Conservation (phyloP, 2,113 vertebrate genomes). For the Albula goreensis region DNA sequence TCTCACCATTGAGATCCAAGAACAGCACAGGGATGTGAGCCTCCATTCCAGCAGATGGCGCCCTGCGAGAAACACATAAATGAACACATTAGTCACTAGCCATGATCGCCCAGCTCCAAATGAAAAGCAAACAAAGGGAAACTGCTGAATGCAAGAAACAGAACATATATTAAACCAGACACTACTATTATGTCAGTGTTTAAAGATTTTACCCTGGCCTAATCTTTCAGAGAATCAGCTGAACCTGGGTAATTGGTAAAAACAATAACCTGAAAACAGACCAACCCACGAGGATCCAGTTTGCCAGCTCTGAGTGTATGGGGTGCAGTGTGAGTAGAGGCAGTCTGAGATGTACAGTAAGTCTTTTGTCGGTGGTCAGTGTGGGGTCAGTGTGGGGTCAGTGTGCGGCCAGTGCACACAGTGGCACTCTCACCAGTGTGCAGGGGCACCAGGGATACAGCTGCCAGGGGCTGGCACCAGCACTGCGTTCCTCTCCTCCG, state of each 20-base stretch:
- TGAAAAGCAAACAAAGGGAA: not conserved
- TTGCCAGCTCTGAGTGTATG: no score
- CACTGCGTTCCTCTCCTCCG: conserved; percentile 92
- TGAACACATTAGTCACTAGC: not conserved
- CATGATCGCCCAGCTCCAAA: not conserved
- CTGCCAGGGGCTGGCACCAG: conserved; percentile 90
- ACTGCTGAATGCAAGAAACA: not conserved
- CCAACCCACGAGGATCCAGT: no score
- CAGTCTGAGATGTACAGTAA: not conserved
- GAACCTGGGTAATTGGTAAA: no score
- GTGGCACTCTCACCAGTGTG: conserved; percentile 78
- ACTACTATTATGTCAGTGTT: not conserved
- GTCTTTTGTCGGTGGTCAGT: not conserved
- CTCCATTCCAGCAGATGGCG: conserved; percentile 90
- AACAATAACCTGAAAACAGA: no score
- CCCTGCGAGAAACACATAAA: conserved; percentile 65
- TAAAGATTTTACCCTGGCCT: no score
- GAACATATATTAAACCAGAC: not conserved
- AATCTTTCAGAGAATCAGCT: no score
- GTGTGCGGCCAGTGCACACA: not conserved
- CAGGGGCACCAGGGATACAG: conserved; percentile 90
- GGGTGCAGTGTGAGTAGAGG: no score
- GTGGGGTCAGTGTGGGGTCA: not conserved
- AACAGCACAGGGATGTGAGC: conserved; percentile 94
- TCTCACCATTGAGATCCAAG: conserved; percentile 92